These are phyloP conservation scores for Salmo trutta DNA, from an alignment of 2,797 vertebrate genomes.

Conservation along the genomic window DNA sequence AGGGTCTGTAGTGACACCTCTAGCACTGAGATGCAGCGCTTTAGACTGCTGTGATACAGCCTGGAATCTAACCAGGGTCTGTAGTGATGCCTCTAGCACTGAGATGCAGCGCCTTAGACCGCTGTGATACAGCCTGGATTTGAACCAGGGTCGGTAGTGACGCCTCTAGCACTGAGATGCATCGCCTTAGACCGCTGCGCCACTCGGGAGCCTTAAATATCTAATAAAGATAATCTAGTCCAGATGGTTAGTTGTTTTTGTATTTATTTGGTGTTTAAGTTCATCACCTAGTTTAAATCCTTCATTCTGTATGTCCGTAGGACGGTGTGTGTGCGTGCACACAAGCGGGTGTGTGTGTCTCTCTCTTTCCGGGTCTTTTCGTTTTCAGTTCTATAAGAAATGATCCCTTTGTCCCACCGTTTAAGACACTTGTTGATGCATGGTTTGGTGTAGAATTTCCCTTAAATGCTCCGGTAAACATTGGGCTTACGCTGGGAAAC, in stretches of 20 bases:
- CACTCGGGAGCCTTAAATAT: too few relatives aligned
- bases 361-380: slow-evolving; percentile 43
- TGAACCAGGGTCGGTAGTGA: too few relatives aligned
- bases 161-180: too few relatives aligned
- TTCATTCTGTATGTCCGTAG: slow-evolving; percentile 13
- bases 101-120: too few relatives aligned
- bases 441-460: slow-evolving; percentile 84
- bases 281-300: slow-evolving; percentile 55
- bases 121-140: too few relatives aligned
- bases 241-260: slow-evolving; percentile 61
- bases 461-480: slow-evolving; percentile 85
- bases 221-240: slow-evolving; percentile 8
- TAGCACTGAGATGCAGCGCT: too few relatives aligned
- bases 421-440: slow-evolving; percentile 84
- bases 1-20: too few relatives aligned
- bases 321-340: neutral
- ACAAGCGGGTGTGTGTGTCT: neutral
- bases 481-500: slow-evolving; percentile 82
- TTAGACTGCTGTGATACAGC: too few relatives aligned
- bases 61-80: too few relatives aligned
- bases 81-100: too few relatives aligned
- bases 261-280: slow-evolving; percentile 57
- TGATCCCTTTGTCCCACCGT: slow-evolving; percentile 74
- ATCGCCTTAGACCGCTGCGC: too few relatives aligned
- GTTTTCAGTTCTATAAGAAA: slow-evolving; percentile 78